Evolutionary conservation across 2,888 invertebrate species (phyloP).

Genomic region (Erebia epiphron): DNA sequence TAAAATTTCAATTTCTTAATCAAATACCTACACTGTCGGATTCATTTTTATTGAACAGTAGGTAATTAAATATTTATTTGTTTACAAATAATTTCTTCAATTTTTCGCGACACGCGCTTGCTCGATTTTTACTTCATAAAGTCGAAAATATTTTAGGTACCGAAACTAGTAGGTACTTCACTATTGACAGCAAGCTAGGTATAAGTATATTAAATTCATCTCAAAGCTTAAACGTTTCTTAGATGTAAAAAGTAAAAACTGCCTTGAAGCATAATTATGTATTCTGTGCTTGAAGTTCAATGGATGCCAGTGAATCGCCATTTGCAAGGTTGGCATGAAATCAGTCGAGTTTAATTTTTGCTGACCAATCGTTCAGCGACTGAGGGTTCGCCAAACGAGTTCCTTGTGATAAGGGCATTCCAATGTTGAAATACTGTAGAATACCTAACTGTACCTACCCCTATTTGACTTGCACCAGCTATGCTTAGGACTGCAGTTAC

Average conservation of each 20-base stretch:
- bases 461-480: not conserved
- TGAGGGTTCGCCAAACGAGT: conserved; percentile 15
- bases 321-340: conserved; percentile 34
- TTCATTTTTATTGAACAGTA: too few species aligned
- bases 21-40: too few species aligned
- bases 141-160: too few species aligned
- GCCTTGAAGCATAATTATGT: conserved; percentile 17
- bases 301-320: conserved; percentile 37
- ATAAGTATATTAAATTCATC: too few species aligned
- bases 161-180: too few species aligned
- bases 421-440: conserved; percentile 4
- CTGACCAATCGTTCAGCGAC: conserved; percentile 31
- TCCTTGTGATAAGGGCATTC: conserved; percentile 19
- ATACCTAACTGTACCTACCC: not conserved
- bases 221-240: not conserved
- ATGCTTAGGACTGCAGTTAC: not conserved
- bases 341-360: conserved; percentile 37
- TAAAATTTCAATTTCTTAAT: too few species aligned
- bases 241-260: conserved; percentile 8
- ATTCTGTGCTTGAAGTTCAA: not conserved
- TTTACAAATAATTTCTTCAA: too few species aligned
- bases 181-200: too few species aligned
- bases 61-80: too few species aligned
- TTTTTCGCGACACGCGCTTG: too few species aligned
- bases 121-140: too few species aligned